phyloP scores from a whole-genome alignment of 2,888 invertebrate species.

The Mycalesis mineus region DNA sequence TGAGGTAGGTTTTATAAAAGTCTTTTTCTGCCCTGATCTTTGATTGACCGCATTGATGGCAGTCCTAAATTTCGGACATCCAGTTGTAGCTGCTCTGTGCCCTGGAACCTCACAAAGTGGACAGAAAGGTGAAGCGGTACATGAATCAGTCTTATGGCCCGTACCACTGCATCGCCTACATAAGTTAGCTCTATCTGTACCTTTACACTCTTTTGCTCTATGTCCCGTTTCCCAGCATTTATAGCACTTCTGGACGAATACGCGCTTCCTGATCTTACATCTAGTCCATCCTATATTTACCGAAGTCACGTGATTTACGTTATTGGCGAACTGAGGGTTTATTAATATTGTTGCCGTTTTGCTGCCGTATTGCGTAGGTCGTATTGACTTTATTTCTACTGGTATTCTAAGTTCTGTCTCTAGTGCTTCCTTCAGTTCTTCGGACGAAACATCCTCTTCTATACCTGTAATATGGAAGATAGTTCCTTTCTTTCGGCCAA shows the following conservation, averaged over 20 bases:
- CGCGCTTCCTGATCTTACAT: not conserved
- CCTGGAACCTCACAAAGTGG: not conserved
- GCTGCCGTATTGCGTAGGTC: not conserved
- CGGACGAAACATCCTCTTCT: not conserved
- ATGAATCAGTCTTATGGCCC: not conserved
- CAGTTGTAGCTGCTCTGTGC: not conserved
- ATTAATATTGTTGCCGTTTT: not conserved
- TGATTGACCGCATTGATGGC: not conserved
- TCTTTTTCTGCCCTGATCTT: not conserved
- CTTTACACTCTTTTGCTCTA: not conserved
- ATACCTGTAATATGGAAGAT: not conserved
- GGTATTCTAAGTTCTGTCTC: not conserved
- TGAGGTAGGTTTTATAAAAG: not conserved
- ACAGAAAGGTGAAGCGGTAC: not conserved
- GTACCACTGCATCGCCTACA: not conserved
- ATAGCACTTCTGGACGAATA: not conserved
- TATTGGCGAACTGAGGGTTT: not conserved
- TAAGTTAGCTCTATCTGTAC: not conserved
- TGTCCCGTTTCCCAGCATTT: not conserved
- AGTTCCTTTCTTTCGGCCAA: not conserved
- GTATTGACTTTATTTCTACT: not conserved
- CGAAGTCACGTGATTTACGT: not conserved
- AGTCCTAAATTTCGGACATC: not conserved
- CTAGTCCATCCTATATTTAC: not conserved
- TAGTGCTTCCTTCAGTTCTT: not conserved